These are phyloP conservation scores for Euwallacea fornicatus DNA, from an alignment of 1,140 invertebrate species.

Conservation along the genomic window DNA sequence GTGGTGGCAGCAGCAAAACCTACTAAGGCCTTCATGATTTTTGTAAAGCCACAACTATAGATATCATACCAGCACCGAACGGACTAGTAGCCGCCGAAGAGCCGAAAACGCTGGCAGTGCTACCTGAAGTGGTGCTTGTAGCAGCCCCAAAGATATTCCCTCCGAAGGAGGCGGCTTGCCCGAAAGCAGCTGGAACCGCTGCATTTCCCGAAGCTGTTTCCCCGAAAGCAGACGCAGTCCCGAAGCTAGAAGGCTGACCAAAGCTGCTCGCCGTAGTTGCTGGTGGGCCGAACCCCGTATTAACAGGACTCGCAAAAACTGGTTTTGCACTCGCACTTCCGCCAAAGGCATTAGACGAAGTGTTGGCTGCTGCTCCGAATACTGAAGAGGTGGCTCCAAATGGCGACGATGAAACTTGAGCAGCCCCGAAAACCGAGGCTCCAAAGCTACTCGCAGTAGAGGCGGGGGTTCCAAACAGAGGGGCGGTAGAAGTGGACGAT, in stretches of 20 bases:
- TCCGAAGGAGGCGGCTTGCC: constrained; percentile 29
- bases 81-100: constrained; percentile 11
- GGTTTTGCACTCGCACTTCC: not conserved
- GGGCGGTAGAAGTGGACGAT: no score
- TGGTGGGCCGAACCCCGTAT: constrained; percentile 27
- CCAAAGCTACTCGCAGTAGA: not conserved
- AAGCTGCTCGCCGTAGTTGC: constrained; percentile 35
- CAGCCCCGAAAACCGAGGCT: constrained; percentile 8
- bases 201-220: not conserved
- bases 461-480: not conserved
- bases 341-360: not conserved
- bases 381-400: constrained; percentile 3
- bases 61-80: constrained; percentile 22
- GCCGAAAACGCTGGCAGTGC: constrained; percentile 34
- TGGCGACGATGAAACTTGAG: not conserved
- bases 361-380: not conserved
- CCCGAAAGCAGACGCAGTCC: not conserved
- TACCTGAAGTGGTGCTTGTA: constrained; percentile 26
- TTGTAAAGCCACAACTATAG: not conserved
- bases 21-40: constrained; percentile 4
- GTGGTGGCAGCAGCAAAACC: constrained; percentile 31
- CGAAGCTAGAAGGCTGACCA: constrained; percentile 20
- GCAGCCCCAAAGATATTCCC: constrained; percentile 17
- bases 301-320: not conserved
- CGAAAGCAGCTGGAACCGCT: constrained; percentile 23